Evolutionary conservation across 2,797 vertebrate genomes (phyloP).

Genomic region (Nasua narica): DNA sequence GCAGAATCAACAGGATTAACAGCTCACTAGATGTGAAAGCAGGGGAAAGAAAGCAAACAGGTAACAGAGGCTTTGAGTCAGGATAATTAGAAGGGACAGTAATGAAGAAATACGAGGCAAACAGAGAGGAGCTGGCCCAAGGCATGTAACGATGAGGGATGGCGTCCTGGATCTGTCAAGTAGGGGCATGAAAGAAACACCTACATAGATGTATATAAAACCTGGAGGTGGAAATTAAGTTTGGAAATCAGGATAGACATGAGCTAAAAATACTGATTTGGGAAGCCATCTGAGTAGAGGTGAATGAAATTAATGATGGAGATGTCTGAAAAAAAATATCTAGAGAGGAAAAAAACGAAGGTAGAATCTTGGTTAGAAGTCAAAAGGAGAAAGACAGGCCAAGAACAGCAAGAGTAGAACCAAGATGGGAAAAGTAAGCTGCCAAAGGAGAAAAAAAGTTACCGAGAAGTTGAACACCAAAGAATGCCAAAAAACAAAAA

Average conservation of each 20-base stretch:
- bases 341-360: neutral
- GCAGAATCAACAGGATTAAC: neutral
- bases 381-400: neutral
- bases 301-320: neutral
- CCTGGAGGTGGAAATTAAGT: neutral
- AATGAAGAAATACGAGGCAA: neutral
- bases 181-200: neutral
- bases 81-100: neutral
- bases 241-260: neutral
- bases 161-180: neutral
- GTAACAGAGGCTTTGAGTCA: neutral
- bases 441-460: neutral
- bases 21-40: neutral
- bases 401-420: neutral
- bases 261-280: conserved; percentile 17
- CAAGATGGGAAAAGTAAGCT: neutral
- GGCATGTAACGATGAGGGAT: neutral
- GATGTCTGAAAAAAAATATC: neutral
- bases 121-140: neutral
- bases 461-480: neutral
- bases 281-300: neutral
- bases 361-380: neutral
- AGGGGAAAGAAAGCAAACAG: neutral
- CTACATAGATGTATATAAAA: neutral
- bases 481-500: neutral